These are phyloP conservation scores for Xerus inauris DNA, from an alignment of 2,113 vertebrate species.

Conservation along the genomic window DNA sequence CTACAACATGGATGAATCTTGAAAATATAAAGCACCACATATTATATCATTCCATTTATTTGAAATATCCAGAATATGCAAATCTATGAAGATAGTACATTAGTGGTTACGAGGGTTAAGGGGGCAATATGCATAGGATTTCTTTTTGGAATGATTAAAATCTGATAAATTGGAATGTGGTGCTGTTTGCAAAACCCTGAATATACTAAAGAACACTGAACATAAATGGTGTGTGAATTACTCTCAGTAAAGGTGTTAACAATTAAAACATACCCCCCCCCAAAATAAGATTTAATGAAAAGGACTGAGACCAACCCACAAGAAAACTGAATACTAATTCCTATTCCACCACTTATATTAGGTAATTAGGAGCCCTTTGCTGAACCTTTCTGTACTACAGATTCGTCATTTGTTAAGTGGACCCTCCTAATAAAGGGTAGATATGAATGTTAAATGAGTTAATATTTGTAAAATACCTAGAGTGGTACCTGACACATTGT, in stretches of 20 bases:
- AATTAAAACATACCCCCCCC: neutral
- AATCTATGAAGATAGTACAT: neutral
- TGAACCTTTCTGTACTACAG: neutral
- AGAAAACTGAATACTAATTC: conserved; percentile 12
- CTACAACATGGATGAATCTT: neutral
- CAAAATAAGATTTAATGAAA: neutral
- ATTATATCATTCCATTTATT: too few relatives aligned
- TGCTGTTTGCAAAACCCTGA: neutral
- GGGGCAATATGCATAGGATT: neutral
- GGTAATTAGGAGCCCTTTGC: neutral
- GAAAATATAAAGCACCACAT: neutral
- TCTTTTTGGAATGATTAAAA: neutral
- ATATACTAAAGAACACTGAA: neutral
- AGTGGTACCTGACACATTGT: neutral
- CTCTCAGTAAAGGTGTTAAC: conserved; percentile 4
- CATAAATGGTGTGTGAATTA: neutral
- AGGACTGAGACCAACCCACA: neutral
- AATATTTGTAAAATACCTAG: neutral
- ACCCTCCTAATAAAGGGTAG: neutral
- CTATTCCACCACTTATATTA: neutral
- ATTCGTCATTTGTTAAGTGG: neutral
- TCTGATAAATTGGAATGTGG: neutral
- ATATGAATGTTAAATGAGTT: neutral
- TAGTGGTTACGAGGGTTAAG: neutral
- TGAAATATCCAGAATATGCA: neutral